Percentiles rank a stretch among this genome's conserved stretches.
Evolutionary conservation across 2,113 vertebrate species (phyloP).

Genomic region (Mystacornis crossleyi): DNA sequence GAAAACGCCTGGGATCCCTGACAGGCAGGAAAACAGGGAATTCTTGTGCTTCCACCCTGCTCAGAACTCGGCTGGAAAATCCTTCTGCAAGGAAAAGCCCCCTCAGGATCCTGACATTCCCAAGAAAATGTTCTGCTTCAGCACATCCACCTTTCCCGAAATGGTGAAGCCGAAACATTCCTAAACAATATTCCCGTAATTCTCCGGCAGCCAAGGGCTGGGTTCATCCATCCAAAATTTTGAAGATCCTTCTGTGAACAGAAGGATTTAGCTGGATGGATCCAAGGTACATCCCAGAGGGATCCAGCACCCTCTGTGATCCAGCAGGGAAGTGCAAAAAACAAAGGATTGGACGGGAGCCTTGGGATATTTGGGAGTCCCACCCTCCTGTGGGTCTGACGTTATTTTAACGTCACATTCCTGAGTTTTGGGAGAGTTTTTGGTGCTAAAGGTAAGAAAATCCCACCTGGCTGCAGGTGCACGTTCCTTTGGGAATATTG

Average conservation of each 20-base stretch:
- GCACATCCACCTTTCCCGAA: background rate
- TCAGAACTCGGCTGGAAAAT: background rate
- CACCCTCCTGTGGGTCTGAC: background rate
- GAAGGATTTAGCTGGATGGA: background rate
- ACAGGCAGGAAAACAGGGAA: background rate
- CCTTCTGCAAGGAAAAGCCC: background rate
- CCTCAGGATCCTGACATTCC: background rate
- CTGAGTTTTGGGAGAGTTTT: background rate
- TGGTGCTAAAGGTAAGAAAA: background rate
- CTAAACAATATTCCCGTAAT: background rate
- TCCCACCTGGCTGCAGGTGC: background rate
- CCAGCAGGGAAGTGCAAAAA: background rate
- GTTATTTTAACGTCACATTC: background rate
- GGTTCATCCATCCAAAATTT: background rate
- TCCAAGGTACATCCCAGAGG: background rate
- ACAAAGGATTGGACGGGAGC: background rate
- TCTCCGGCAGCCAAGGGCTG: background rate
- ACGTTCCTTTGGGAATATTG: background rate
- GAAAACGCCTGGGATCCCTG: background rate
- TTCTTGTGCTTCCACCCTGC: background rate
- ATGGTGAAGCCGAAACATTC: background rate
- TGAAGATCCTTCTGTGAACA: background rate
- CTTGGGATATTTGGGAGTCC: background rate
- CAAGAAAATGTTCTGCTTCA: background rate
- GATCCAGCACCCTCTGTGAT: background rate